Evolutionary conservation across 2,113 vertebrate species (phyloP).

Genomic region (Alaudala cheleensis): DNA sequence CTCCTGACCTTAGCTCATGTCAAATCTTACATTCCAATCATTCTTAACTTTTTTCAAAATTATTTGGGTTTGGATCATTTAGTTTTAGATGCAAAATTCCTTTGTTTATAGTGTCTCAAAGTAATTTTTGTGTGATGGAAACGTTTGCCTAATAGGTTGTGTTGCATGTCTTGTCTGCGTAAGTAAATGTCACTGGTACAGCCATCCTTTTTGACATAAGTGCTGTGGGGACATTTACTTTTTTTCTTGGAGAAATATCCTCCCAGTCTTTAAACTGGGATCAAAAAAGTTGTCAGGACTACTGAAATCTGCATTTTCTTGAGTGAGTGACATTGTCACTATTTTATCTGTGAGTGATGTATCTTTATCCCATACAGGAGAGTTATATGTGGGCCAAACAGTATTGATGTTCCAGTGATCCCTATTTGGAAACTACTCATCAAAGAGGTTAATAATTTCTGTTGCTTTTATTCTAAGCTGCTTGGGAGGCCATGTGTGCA

Average conservation of each 20-base stretch:
- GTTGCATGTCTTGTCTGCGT: background rate
- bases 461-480: background rate
- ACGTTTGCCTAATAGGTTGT: background rate
- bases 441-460: constrained; percentile 74
- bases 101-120: background rate
- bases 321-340: background rate
- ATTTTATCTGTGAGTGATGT: background rate
- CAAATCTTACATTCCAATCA: background rate
- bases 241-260: background rate
- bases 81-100: background rate
- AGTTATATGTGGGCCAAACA: constrained; percentile 77
- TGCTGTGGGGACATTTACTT: background rate
- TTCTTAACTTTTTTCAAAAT: background rate
- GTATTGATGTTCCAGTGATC: constrained; percentile 75
- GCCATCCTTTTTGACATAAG: background rate
- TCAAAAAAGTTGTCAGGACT: background rate
- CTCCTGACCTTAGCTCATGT: background rate
- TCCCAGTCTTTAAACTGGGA: background rate
- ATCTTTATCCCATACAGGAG: constrained; percentile 63
- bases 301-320: background rate
- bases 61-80: background rate
- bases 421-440: constrained; percentile 82
- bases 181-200: background rate
- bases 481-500: background rate
- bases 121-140: background rate